phyloP scores from a whole-genome alignment of 1,140 invertebrate genomes.

The Megalopta genalis region DNA sequence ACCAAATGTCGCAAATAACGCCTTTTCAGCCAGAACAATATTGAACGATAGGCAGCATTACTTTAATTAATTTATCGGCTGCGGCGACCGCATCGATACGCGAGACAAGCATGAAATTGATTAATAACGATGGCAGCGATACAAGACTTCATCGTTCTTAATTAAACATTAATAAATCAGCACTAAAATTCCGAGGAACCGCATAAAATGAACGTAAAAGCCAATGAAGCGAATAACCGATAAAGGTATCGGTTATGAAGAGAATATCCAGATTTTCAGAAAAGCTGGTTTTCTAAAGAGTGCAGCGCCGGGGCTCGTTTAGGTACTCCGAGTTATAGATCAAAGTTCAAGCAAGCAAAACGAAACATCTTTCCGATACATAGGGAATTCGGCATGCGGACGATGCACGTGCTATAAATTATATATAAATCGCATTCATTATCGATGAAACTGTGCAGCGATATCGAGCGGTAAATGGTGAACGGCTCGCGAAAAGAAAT shows the following conservation, averaged over 20 bases:
- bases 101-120: too few species aligned
- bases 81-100: too few species aligned
- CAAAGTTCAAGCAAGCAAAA: not conserved
- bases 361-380: not conserved
- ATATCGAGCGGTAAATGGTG: not conserved
- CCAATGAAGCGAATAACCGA: too few species aligned
- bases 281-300: too few species aligned
- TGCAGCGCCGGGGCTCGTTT: too few species aligned
- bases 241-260: too few species aligned
- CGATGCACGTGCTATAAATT: not conserved
- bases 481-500: not conserved
- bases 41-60: not conserved
- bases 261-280: too few species aligned
- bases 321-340: not conserved
- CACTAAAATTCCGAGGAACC: too few species aligned
- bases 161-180: too few species aligned
- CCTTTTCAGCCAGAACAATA: constrained; percentile 10
- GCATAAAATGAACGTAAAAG: too few species aligned
- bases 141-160: too few species aligned
- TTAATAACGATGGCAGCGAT: too few species aligned
- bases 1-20: not conserved
- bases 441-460: not conserved
- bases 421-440: constrained; percentile 9
- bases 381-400: not conserved
- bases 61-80: not conserved